phyloP scores from a whole-genome alignment of 2,113 vertebrate genomes.

The Myiagra hebetior region DNA sequence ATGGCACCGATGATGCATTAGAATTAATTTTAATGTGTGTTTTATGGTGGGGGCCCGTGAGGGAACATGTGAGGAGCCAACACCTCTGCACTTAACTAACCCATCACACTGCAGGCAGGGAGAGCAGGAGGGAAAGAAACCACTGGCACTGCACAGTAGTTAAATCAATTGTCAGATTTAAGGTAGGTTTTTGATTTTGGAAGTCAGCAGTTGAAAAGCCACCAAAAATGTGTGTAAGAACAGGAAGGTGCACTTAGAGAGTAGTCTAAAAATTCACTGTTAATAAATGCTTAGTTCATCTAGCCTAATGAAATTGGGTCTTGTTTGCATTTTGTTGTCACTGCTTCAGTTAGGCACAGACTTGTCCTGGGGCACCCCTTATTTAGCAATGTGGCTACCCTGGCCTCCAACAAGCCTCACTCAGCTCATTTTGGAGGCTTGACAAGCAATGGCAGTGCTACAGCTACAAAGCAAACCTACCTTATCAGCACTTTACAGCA shows the following conservation, averaged over 20 bases:
- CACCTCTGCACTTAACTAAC: not conserved
- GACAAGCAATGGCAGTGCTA: accelerated
- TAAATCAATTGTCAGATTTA: not conserved
- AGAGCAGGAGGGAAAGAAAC: not conserved
- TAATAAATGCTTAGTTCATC: not conserved
- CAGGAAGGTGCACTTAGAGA: not conserved
- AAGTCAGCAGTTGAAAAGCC: not conserved
- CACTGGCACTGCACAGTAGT: not conserved
- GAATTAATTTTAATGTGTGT: not conserved
- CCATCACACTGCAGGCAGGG: not conserved
- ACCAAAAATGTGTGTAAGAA: not conserved
- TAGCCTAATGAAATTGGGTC: not conserved
- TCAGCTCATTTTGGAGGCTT: not conserved
- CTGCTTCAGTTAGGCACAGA: not conserved
- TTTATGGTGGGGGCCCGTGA: not conserved
- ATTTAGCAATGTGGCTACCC: not conserved
- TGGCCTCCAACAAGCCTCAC: not conserved
- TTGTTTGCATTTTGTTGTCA: not conserved
- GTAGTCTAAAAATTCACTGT: not conserved
- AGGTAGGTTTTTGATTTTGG: not conserved
- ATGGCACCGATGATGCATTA: not conserved
- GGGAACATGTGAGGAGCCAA: not conserved
- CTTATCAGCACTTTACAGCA: not conserved
- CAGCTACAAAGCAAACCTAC: not conserved
- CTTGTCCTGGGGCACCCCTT: not conserved